Conservation (phyloP, 2,888 invertebrate species). For the Tenthredo scrophulariae region DNA sequence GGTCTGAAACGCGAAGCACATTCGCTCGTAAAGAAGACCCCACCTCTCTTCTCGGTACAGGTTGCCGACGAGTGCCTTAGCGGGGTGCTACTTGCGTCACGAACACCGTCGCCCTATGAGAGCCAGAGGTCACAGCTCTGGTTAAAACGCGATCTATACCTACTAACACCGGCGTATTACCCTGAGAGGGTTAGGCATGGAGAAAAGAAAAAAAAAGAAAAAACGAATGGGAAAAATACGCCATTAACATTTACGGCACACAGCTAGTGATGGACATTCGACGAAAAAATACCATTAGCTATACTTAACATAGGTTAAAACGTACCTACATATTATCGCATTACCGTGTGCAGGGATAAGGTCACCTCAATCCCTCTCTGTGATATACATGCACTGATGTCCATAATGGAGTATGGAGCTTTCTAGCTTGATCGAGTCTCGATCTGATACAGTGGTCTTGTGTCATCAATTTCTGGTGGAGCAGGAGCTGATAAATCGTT, state of each 20-base stretch:
- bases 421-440: neutral
- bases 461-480: neutral
- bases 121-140: slow-evolving; percentile 32
- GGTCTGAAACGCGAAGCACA: slow-evolving; percentile 56
- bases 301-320: neutral
- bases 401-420: neutral
- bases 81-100: slow-evolving; percentile 43
- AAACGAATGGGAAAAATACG: neutral
- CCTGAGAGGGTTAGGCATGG: neutral
- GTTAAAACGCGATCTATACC: slow-evolving; percentile 5
- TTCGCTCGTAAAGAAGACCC: slow-evolving; percentile 57
- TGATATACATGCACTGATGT: neutral
- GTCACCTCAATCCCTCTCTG: neutral
- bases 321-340: slow-evolving; percentile 13
- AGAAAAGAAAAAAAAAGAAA: neutral
- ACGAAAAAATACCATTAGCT: slow-evolving; percentile 36
- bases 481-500: slow-evolving; percentile 8
- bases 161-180: neutral
- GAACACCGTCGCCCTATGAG: neutral
- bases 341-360: slow-evolving; percentile 11
- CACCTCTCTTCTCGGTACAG: neutral
- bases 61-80: slow-evolving; percentile 7
- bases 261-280: slow-evolving; percentile 33
- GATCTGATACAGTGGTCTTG: neutral
- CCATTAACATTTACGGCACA: slow-evolving; percentile 33